Conservation (phyloP, 2,797 vertebrate genomes). For the Botia almorhae region DNA sequence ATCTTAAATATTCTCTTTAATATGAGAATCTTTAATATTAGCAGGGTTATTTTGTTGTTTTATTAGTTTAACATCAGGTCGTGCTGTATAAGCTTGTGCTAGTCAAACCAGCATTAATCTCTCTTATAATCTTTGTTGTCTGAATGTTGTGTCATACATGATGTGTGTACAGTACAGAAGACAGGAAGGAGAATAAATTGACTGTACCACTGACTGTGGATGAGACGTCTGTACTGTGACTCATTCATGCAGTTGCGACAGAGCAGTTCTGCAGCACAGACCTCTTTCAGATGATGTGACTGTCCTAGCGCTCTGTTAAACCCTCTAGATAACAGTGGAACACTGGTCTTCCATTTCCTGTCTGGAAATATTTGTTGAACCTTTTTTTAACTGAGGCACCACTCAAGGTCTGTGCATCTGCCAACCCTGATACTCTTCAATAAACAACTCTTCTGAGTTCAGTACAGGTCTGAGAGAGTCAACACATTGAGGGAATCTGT, state of each 20-base stretch:
- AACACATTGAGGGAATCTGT: not conserved
- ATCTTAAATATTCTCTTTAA: not conserved
- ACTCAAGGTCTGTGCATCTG: not conserved
- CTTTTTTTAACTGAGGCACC: not conserved
- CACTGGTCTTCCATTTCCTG: not conserved
- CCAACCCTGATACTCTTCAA: no score
- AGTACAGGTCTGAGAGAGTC: not conserved
- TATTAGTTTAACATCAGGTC: not conserved
- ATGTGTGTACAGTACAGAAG: not conserved
- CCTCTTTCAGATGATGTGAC: not conserved
- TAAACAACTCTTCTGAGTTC: not conserved
- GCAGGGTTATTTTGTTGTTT: not conserved
- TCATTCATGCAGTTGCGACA: constrained; percentile 1
- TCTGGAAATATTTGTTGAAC: not conserved
- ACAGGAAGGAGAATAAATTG: not conserved
- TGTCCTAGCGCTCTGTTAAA: not conserved
- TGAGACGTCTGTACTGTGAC: not conserved
- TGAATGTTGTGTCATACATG: not conserved
- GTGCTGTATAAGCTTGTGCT: not conserved
- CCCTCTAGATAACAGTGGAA: not conserved
- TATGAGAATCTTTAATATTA: no score
- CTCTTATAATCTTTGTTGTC: constrained; percentile 32
- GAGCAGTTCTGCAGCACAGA: not conserved
- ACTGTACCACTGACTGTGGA: no score
- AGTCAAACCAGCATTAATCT: constrained; percentile 29